A percentile compares a stretch with the other conserved stretches of the same genome.
Evolutionary conservation across 2,888 invertebrate genomes (phyloP).

Genomic region (Ochropleura leucogaster): DNA sequence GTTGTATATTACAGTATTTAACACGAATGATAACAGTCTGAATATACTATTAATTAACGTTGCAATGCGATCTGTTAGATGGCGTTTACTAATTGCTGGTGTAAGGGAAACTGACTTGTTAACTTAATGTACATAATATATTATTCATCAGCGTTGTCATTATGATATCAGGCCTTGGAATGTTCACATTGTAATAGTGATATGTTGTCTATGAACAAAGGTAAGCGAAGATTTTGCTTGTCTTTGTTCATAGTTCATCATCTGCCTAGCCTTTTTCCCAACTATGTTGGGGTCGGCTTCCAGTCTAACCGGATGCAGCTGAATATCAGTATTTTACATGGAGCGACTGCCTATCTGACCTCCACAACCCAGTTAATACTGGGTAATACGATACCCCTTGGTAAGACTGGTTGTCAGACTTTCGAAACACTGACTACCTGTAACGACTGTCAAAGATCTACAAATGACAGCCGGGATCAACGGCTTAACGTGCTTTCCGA

Average conservation of each 20-base stretch:
- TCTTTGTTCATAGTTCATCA: background rate
- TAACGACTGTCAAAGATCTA: too few species aligned
- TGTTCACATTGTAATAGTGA: background rate
- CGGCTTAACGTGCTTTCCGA: too few species aligned
- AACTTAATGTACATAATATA: background rate
- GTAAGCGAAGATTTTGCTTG: background rate
- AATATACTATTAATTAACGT: slow-evolving; percentile 12
- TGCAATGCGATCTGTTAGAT: background rate
- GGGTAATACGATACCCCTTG: too few species aligned
- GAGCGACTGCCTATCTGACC: too few species aligned
- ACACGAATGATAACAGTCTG: slow-evolving; percentile 1
- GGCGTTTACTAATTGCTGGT: slow-evolving; percentile 11
- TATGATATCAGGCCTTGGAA: background rate
- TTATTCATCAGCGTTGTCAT: background rate
- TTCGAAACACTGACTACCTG: too few species aligned
- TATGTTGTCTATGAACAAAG: background rate
- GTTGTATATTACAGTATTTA: background rate
- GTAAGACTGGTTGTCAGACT: too few species aligned
- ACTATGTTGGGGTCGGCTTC: too few species aligned
- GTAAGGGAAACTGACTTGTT: slow-evolving; percentile 14
- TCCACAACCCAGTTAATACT: too few species aligned
- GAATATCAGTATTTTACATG: too few species aligned
- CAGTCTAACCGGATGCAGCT: too few species aligned
- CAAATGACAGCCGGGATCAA: too few species aligned
- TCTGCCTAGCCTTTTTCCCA: too few species aligned